Conservation (phyloP, 2,888 invertebrate species). For the Chymomyza fuscimana region DNA sequence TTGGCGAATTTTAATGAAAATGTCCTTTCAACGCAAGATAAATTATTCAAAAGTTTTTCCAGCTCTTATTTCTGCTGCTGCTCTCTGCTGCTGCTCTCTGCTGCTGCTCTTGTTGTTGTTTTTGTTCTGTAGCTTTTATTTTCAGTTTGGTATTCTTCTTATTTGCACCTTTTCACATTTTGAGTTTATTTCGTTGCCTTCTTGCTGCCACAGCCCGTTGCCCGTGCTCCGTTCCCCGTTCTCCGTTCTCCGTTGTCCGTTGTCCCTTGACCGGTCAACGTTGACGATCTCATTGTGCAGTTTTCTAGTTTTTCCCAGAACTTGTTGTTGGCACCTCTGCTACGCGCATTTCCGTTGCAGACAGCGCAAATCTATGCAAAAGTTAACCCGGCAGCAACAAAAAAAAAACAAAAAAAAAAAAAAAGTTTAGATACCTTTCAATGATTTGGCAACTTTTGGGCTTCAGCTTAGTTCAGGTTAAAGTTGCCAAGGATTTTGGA, state of each 20-base stretch:
- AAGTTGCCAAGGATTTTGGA: not conserved
- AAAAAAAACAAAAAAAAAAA: not conserved
- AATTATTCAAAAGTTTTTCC: constrained; percentile 70
- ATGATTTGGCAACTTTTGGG: not conserved
- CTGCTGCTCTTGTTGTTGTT: not conserved
- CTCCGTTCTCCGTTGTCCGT: not conserved
- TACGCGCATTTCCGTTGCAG: not conserved
- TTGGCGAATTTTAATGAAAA: constrained; percentile 72
- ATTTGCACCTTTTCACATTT: constrained; percentile 60
- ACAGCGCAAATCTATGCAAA: not conserved
- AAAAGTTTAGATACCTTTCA: not conserved
- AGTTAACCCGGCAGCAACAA: not conserved
- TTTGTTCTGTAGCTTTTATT: not conserved
- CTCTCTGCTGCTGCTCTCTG: constrained; percentile 1
- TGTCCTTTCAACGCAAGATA: constrained; percentile 69
- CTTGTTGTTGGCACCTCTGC: not conserved
- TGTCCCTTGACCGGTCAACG: not conserved
- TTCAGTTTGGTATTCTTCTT: constrained; percentile 39
- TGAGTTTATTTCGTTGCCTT: constrained; percentile 31
- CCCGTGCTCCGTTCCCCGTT: not conserved
- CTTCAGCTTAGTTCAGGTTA: not conserved
- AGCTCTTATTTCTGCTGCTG: constrained; percentile 15
- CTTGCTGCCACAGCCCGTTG: constrained; percentile 16
- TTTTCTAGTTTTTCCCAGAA: constrained; percentile 17
- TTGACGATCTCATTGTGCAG: constrained; percentile 17